Evolutionary conservation across 2,113 vertebrate genomes (phyloP), one percentile per base, ranked within the genome.

Genomic region (Noctilio leporinus): DNA sequence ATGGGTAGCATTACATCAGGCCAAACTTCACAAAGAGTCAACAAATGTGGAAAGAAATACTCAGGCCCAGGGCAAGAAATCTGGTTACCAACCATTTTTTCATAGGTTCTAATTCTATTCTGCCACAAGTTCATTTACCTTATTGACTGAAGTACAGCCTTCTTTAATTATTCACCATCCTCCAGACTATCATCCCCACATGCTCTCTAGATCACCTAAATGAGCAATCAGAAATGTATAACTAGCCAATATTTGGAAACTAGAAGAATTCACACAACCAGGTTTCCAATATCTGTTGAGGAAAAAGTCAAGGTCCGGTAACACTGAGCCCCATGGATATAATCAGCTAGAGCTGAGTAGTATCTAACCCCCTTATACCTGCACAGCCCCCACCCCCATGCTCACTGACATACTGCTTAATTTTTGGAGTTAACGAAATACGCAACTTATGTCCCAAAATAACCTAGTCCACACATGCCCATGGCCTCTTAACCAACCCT

Each of bases 11-110:
- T 65, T 95, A 72, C 24, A 96, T 78, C 53, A 93, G 30, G 38
- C 20, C 35, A 93, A 82, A 62, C 55, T 43, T 87, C 77, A 89
- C 77, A 89, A 51, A 43, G 3, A 95, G 33, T 4, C 69, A 94
- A 86, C 7, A 89, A 94, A 83, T 90, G 15, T 55, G 83, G 80
- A 86, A 78, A 73, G 62, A 93, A 91, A 67, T n/a, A 87, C 35
- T 75, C 59, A 65, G 16, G n/a, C 91, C 16, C 17, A 83, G 28
- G 84, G 9, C 11, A 76, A 90, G 26, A 87, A 35, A 86, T 86
- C 26, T 85, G 14, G 47, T 86, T 88, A 89, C 8, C 62, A 55
- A 43, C 2, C 17, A 65, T 26, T 57, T 69, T 49, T 75, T 84
- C 78, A 93, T 5, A 51, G 20, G 16, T 45, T 86, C 43, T 47